phyloP scores from a whole-genome alignment of 2,797 vertebrate species.

The Sparidentex hasta region DNA sequence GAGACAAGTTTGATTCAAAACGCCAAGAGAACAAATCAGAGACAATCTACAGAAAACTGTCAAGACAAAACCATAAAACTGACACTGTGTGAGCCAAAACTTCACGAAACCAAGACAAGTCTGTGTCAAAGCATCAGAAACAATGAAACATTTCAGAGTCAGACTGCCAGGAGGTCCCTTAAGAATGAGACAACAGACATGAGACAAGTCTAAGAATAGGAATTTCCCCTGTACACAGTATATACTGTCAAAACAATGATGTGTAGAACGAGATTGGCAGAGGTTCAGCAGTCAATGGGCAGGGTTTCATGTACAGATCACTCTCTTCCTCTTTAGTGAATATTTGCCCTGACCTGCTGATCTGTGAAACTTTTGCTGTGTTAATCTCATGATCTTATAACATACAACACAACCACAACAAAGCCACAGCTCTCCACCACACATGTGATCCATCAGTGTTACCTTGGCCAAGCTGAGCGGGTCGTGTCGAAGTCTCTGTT shows the following conservation, averaged over 20 bases:
- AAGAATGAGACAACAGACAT: neutral
- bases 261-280: constrained; percentile 1
- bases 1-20: neutral
- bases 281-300: neutral
- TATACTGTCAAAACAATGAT: neutral
- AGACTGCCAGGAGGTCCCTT: neutral
- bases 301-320: neutral
- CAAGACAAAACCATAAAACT: neutral
- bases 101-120: neutral
- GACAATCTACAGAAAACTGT: too few species aligned
- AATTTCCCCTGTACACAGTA: too few species aligned
- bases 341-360: constrained; percentile 34
- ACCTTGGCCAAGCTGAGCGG: constrained; percentile 80
- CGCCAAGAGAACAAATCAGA: neutral
- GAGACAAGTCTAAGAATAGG: neutral
- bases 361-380: constrained; percentile 17
- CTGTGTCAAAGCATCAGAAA: neutral
- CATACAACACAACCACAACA: neutral
- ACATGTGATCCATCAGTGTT: constrained; percentile 17
- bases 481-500: constrained; percentile 92
- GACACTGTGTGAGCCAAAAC: neutral
- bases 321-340: constrained; percentile 4
- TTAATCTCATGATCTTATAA: constrained; percentile 58
- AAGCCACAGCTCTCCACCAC: constrained; percentile 3
- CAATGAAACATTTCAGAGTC: too few species aligned